Percentiles rank a stretch among this genome's conserved stretches.
Conservation (phyloP, 2,113 vertebrate species). For the Petrocephalus microphthalmus region DNA sequence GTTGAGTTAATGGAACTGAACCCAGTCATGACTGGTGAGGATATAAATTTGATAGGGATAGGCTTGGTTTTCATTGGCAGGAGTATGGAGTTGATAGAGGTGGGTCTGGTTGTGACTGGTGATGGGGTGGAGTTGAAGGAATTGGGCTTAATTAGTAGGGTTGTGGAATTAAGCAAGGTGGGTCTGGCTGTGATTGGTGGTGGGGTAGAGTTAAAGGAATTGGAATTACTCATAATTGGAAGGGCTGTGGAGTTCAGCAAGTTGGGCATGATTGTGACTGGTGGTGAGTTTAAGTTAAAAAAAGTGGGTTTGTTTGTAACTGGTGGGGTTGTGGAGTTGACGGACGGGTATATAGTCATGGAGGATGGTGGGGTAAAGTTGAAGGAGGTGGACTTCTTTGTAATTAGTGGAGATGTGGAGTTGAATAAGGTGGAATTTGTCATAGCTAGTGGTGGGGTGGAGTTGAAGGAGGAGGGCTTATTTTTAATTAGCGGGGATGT, state of each 20-base stretch:
- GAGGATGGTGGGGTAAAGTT: not conserved
- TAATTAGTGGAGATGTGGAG: slow-evolving; percentile 6
- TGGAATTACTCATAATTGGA: not conserved
- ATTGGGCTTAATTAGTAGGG: not conserved
- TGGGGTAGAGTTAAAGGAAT: not conserved
- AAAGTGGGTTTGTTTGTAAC: not conserved
- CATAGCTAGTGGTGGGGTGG: not conserved
- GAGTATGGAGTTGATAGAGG: not conserved
- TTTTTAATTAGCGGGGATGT: slow-evolving; percentile 13
- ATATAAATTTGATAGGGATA: not conserved
- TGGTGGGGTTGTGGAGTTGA: not conserved
- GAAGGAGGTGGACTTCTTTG: not conserved
- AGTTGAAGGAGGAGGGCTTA: not conserved
- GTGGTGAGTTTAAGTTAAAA: not conserved
- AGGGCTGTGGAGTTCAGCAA: not conserved
- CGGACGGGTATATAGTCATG: not conserved
- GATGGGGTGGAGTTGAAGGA: not conserved
- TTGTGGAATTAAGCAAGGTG: not conserved
- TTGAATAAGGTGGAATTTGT: not conserved
- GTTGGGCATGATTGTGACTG: too few species aligned
- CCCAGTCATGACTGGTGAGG: not conserved
- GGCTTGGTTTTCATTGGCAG: not conserved
- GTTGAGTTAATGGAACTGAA: slow-evolving; percentile 24
- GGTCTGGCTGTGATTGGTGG: not conserved
- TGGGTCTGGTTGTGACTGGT: not conserved